Evolutionary conservation across 1,140 invertebrate species (phyloP).

Genomic region (Drosophila dunni): DNA sequence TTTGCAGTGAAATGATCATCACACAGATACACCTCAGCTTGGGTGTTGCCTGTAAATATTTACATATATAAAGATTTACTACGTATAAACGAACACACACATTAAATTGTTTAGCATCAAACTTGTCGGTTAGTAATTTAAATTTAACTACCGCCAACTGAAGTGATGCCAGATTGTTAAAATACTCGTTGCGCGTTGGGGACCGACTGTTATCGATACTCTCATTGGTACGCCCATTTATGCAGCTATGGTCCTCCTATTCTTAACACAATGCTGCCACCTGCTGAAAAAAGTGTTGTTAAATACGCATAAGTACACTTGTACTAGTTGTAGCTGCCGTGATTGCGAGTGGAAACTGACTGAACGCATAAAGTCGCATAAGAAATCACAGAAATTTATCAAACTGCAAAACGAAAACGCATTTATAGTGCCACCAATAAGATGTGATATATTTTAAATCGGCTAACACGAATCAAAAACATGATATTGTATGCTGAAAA

Average conservation of each 20-base stretch:
- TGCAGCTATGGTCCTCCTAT: neutral
- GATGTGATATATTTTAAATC: constrained; percentile 25
- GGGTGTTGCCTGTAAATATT: neutral
- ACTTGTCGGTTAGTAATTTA: too few species aligned
- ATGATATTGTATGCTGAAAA: constrained; percentile 59
- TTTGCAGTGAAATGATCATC: neutral
- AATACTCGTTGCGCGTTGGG: too few species aligned
- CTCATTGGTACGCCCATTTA: too few species aligned
- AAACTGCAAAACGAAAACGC: constrained; percentile 16
- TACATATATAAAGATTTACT: neutral
- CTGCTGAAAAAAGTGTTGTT: neutral
- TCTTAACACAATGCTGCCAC: neutral
- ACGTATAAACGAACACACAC: neutral
- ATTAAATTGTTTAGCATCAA: too few species aligned
- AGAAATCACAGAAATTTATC: constrained; percentile 4
- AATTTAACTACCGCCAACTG: too few species aligned
- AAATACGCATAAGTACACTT: constrained; percentile 6
- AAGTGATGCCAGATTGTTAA: too few species aligned
- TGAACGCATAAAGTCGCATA: constrained; percentile 15
- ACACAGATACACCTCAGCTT: too few species aligned
- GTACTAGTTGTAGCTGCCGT: constrained; percentile 28
- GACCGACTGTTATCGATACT: too few species aligned
- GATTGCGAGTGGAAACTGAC: constrained; percentile 22
- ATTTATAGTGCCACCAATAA: constrained; percentile 25
- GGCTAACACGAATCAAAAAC: neutral